Evolutionary conservation across 35 echinoderm and acorn worm genomes (phyloP), one percentile per base, ranked within the genome.

Genomic region (Acanthaster planci): DNA sequence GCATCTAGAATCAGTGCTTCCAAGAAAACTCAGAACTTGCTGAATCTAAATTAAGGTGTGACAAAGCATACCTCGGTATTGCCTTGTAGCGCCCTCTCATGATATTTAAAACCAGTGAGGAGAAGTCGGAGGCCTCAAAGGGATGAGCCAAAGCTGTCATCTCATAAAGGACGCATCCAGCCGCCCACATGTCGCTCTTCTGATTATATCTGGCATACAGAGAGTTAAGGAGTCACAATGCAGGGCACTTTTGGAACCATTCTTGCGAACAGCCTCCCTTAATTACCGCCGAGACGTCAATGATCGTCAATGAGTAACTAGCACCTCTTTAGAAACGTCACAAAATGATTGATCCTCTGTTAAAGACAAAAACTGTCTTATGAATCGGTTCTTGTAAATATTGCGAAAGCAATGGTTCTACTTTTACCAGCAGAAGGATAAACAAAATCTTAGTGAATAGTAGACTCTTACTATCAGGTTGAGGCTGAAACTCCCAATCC

Each of bases 171-270:
- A 97, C 84, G 67, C 94, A 97, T 14, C 94, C 94, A 18, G 86
- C 82, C 26, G 94, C 94, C 94, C 94, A 97, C 82, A 97, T 92
- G 37, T 97, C 94, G 52, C 94, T 97, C 59, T 97, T 97, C 59
- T 97, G 94, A 78, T 97, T 97, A 53, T 97, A 97, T 60, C 94
- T 97, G 52, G 21, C 64, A 72, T 59, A 7, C 19, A 14, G 27
- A 5, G 30, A 72, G 64, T 14, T 72, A 72, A 72, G 64, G 64
- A 72, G 17, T 47, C 4, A 47, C 42, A 12, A 47, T 47, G 42
- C 42, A 47, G 77, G 51, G 1, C n/a, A 77, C 9, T 26, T 12
- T 6, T 77, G 23, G 22, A 57, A 57, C n/a, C n/a, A 57, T 14
- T 57, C 54, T 15, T 21, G 10, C 10, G 15, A 18, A 77, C 31